Evolutionary conservation across 2,113 vertebrate species (phyloP).

Genomic region (Gnathonemus longibarbis): DNA sequence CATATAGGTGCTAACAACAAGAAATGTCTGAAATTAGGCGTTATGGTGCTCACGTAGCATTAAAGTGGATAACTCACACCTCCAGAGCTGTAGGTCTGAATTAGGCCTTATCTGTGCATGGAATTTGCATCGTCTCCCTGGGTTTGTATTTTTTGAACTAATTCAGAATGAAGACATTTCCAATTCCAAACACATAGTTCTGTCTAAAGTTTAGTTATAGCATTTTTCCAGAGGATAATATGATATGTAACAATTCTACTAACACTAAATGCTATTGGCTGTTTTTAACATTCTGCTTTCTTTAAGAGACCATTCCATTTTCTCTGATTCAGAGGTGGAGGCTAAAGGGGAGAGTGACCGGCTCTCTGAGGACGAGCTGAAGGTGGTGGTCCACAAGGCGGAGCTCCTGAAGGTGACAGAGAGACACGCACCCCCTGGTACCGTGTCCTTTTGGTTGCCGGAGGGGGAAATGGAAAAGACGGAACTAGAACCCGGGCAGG

Average conservation of each 20-base stretch:
- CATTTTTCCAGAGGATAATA: neutral
- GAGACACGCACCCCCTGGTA: constrained; percentile 50
- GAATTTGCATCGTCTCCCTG: neutral
- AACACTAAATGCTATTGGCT: neutral
- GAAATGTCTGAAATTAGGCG: neutral
- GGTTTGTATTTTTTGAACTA: neutral
- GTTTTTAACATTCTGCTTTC: neutral
- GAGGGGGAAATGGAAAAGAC: constrained; percentile 68
- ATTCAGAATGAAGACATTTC: neutral
- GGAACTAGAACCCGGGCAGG: constrained; percentile 66
- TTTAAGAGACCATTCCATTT: neutral
- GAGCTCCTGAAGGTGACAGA: constrained; percentile 64
- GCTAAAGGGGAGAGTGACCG: constrained; percentile 67
- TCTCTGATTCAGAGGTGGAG: constrained; percentile 61
- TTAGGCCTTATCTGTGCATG: neutral
- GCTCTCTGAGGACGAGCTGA: constrained; percentile 59
- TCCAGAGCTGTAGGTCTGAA: neutral
- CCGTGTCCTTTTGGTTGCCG: constrained; percentile 72
- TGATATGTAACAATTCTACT: neutral
- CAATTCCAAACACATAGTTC: neutral
- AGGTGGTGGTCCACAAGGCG: constrained; percentile 54
- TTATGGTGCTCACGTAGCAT: neutral
- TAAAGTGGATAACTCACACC: neutral
- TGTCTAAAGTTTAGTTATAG: neutral
- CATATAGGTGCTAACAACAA: neutral